Evolutionary conservation across 2,797 vertebrate species (phyloP).

Genomic region (Amblyopsis hoosieri): DNA sequence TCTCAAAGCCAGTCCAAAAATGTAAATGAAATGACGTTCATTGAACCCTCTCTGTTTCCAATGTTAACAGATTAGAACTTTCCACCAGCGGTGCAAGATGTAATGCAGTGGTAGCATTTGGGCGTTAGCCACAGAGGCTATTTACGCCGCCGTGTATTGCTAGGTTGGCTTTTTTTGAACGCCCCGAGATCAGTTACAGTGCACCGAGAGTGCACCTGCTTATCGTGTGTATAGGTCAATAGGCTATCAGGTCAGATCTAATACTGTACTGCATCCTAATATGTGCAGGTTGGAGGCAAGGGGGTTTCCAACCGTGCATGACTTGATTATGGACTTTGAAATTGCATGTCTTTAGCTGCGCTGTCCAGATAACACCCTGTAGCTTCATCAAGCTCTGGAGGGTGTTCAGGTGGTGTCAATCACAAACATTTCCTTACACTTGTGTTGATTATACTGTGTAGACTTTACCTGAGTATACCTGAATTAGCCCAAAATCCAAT

Average conservation of each 20-base stretch:
- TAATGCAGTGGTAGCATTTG: slow-evolving; percentile 56
- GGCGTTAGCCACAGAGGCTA: slow-evolving; percentile 53
- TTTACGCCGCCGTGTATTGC: slow-evolving; percentile 51
- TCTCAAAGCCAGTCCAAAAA: no score
- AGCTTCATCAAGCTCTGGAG: no score
- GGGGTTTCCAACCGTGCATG: slow-evolving; percentile 6
- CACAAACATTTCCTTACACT: no score
- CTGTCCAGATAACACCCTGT: neutral
- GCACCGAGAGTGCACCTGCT: slow-evolving; percentile 41
- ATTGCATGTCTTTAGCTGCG: slow-evolving; percentile 1
- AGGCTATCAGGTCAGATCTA: slow-evolving; percentile 60
- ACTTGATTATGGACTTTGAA: slow-evolving; percentile 16
- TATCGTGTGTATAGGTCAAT: slow-evolving; percentile 60
- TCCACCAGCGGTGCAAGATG: slow-evolving; percentile 63
- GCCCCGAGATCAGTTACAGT: slow-evolving; percentile 53
- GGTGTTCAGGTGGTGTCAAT: no score
- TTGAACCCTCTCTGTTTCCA: no score
- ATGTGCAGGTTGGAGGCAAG: slow-evolving; percentile 28
- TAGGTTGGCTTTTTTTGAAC: slow-evolving; percentile 29
- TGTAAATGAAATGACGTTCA: no score
- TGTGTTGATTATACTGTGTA: no score
- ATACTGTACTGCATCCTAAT: slow-evolving; percentile 43
- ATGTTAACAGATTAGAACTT: slow-evolving; percentile 59
- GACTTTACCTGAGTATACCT: no score
- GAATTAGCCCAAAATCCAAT: no score